Evolutionary conservation across 2,113 vertebrate species (phyloP).

Genomic region (Thunnus thynnus): DNA sequence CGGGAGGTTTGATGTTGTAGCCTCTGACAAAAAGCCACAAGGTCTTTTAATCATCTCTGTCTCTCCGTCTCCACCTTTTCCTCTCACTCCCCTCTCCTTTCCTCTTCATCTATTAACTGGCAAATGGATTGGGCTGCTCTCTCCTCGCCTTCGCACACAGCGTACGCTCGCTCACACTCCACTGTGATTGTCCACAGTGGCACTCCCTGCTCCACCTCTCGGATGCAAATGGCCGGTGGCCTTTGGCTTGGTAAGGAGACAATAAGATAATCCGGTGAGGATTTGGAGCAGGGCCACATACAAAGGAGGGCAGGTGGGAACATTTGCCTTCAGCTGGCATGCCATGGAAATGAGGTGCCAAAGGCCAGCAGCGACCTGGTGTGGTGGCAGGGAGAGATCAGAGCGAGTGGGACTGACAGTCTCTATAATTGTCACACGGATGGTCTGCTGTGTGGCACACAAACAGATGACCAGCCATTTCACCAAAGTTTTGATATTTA

Average conservation of each 20-base stretch:
- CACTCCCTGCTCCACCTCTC: constrained; percentile 53
- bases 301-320: constrained; percentile 68
- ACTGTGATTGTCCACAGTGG: constrained; percentile 31
- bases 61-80: constrained; percentile 42
- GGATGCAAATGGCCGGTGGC: constrained; percentile 62
- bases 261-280: constrained; percentile 62
- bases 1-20: constrained; percentile 16
- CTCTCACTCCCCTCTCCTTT: constrained; percentile 45
- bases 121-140: constrained; percentile 52
- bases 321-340: constrained; percentile 64
- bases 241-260: constrained; percentile 47
- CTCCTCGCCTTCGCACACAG: constrained; percentile 19
- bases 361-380: constrained; percentile 46
- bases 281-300: constrained; percentile 52
- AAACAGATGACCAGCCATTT: constrained; percentile 19
- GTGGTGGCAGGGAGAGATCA: background rate
- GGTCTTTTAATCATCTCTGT: constrained; percentile 63
- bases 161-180: background rate
- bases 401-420: constrained; percentile 22
- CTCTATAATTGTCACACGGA: constrained; percentile 22
- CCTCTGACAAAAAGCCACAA: constrained; percentile 47
- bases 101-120: constrained; percentile 61
- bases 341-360: constrained; percentile 60
- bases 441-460: constrained; percentile 6
- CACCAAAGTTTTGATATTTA: constrained; percentile 1